Evolutionary conservation across 2,888 invertebrate genomes (phyloP), one percentile per base, ranked within the genome.

Genomic region (Ormia ochracea): DNA sequence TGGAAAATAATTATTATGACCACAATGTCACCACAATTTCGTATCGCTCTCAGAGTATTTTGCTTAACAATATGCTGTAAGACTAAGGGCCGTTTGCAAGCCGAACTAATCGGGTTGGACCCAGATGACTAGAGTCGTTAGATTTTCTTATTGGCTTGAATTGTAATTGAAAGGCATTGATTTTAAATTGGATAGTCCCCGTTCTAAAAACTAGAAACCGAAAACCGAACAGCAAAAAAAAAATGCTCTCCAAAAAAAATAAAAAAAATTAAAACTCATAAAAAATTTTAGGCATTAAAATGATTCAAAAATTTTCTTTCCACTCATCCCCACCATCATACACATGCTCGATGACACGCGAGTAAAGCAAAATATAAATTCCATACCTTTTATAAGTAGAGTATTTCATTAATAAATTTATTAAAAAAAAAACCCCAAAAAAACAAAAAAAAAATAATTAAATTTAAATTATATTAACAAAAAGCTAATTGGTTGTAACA

Each of bases 1-100:
- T 98, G 98, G 96, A 98, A 98, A 90, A 95, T 97, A 82, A 91
- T 98, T 82, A 95, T 98, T 84, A 93, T 98, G 88, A 92, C 96
- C 83, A 93, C 95, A 79, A 92, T 98, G 90, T 98, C 97, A 89
- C 96, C 96, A 50, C 96, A 98, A 90, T 98, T 98, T 90, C 93
- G 98, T 82, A 92, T 96, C 81, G 97, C 97, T 52, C 92, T 97
- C 84, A 92, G 96, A 85, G 94, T 96, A 86, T 93, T 97, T 87
- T 97, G 96, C 90, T 91, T 96, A 91, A 96, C 96, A 50, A 93
- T 96, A 83, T 97, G 96, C 90, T 97, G 97, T 90, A 94, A 96
- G 84, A 94, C 94, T 86, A 95, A 95, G 89, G 94, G 94, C 79
- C 93, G 96, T 85, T 92, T 95, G 90, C 95, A 95, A 90, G 95